Evolutionary conservation across 2,888 invertebrate genomes (phyloP), one percentile per base, ranked within the genome.

Genomic region (Phoronis australis): DNA sequence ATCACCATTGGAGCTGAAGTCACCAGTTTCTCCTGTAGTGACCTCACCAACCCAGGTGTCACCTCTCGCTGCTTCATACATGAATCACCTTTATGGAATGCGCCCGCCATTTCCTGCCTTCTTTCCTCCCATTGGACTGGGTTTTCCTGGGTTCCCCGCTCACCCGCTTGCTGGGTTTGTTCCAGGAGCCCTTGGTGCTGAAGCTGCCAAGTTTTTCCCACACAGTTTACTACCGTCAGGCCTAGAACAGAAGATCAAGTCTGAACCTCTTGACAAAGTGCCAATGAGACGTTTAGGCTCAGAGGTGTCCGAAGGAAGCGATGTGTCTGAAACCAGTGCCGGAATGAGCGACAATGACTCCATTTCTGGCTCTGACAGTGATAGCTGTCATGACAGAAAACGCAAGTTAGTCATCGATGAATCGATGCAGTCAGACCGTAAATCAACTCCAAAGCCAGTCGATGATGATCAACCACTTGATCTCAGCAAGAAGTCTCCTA

Each of bases 91-190:
- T 40, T 69, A 68, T 50, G 56, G 57, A 3, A 46, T 48, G n/a
- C 50, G 67, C 15, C 65, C 68, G 24, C 56, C 66, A 4, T 66
- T 57, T 48, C 66, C 69, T 27, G n/a, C n/a, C n/a, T 69, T 66
- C 53, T 68, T 63, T 46, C 65, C 64, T 15, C 65, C 67, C n/a
- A 40, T 62, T 18, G 57, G 60, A 31, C 22, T 51, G 1, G 55
- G 54, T 3, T 57, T 57, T 37, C 57, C 62, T 2, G 55, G 61
- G 47, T 64, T 61, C 40, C 58, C 62, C 4, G 49, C 53, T 21
- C 42, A 47, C 22, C 45, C 37, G 3, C 22, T 45, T 23, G 54
- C 56, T 15, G 6, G 9, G 6, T 12, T 31, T 6, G 6, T 31
- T 12, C 31, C 31, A 15, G 31, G 15, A 12, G 31, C 9, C 31